phyloP scores from a whole-genome alignment of 2,113 vertebrate genomes.

The Psittacula cyanocephala region DNA sequence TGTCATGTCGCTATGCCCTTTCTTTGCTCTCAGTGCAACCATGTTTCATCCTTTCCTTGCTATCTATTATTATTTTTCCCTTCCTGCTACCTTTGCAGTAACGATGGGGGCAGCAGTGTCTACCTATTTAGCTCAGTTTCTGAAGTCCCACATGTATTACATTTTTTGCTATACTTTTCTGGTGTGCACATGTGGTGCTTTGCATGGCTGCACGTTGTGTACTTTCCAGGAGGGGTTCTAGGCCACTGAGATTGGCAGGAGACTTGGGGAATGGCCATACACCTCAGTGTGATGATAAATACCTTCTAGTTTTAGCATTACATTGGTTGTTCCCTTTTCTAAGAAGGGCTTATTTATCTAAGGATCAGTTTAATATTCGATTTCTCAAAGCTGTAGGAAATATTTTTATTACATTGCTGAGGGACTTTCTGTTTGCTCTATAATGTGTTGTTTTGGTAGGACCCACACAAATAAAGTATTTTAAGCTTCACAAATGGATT shows the following conservation, averaged over 20 bases:
- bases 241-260: not conserved
- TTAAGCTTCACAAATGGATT: not conserved
- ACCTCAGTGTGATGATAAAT: not conserved
- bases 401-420: not conserved
- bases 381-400: not conserved
- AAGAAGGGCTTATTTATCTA: not conserved
- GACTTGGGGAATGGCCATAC: not conserved
- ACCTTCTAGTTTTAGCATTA: not conserved
- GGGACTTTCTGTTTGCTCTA: not conserved
- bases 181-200: accelerated
- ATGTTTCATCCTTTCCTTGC: not conserved
- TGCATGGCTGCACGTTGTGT: not conserved
- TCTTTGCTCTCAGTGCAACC: not conserved
- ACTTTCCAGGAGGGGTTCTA: not conserved
- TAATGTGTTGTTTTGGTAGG: not conserved
- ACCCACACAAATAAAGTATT: not conserved
- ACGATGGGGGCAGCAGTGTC: not conserved
- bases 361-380: not conserved
- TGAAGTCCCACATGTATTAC: not conserved
- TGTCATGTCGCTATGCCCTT: not conserved
- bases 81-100: not conserved
- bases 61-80: not conserved
- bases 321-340: not conserved
- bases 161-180: not conserved
- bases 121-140: not conserved